A percentile compares a stretch with the other conserved stretches of the same genome.
These are phyloP conservation scores for Pipistrellus pipistrellus DNA, from an alignment of 2,797 vertebrate genomes.

Conservation along the genomic window DNA sequence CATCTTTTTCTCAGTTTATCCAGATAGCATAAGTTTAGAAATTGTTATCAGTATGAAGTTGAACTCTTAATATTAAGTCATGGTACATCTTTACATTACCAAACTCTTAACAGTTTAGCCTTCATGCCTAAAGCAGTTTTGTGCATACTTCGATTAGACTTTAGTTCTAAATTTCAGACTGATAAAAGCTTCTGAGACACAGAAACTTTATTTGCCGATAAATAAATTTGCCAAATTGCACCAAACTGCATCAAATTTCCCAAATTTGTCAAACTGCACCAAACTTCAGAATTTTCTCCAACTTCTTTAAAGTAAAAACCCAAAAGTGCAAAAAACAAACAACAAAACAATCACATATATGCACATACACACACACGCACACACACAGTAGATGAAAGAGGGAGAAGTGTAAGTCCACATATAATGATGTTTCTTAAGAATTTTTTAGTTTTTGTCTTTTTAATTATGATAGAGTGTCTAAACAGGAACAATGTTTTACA, in stretches of 20 bases:
- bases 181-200: slow-evolving; percentile 39
- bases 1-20: not conserved
- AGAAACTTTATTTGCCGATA: slow-evolving; percentile 11
- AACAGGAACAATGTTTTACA: slow-evolving; percentile 71
- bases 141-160: not conserved
- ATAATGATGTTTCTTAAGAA: not conserved
- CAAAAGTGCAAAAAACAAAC: not conserved
- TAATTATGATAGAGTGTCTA: slow-evolving; percentile 67
- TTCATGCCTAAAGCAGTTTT: slow-evolving; percentile 1
- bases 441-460: not conserved
- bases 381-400: not conserved
- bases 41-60: not conserved
- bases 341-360: not conserved
- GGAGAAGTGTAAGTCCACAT: not conserved
- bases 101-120: not conserved
- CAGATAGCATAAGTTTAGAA: slow-evolving; percentile 26
- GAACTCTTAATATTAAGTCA: slow-evolving; percentile 42
- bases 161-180: slow-evolving; percentile 38
- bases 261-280: not conserved
- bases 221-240: not conserved
- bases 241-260: not conserved
- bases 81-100: not conserved
- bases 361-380: not conserved
- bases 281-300: slow-evolving; percentile 50
- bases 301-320: slow-evolving; percentile 2